Evolutionary conservation across 2,797 vertebrate genomes (phyloP), one percentile per base, ranked within the genome.

Genomic region (Acrocephalus scirpaceus): DNA sequence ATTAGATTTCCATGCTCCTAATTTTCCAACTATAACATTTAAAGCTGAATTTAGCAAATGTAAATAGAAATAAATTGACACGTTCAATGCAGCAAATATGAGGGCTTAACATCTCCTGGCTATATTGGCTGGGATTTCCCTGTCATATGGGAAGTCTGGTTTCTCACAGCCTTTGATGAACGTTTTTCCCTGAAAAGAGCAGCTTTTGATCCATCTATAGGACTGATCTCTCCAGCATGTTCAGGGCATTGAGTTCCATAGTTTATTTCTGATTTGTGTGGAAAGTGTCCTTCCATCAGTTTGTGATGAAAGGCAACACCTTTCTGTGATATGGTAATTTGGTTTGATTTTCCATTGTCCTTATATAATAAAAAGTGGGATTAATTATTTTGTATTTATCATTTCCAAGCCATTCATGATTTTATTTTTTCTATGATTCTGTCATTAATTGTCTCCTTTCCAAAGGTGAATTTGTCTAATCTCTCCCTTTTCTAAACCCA

Each of bases 351-450:
- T 45, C 32, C 32, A 26, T 32, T 85, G 20, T 53, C 75, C 22
- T 89, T 72, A 29, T 16, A 26, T 64, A 85, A 34, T 50, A 16
- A 79, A 78, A 77, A 74, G 5, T 47, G 8, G 17, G 22, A 75
- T 69, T 87, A 48, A 74, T 83, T 86, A 19, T 75, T 92, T 71
- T 74, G 9, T n/a, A 64, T 91, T 80, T n/a, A 42, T 58, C 7
- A 56, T 69, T 78, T 75, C 30, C 18, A 78, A 71, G 17, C 2
- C 34, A 18, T 51, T 88, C 7, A 10, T 60, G 2, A 36, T 32
- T 47, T 60, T 27, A 26, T 51, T 80, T 86, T 86, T 73, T 19
- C 16, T 50, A 10, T 45, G 23, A 67, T 61, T 80, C 60, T 89
- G 21, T 42, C 40, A 60, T 77, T 48, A 45, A 23, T 58, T 91